Evolutionary conservation across 2,888 invertebrate genomes (phyloP).

Genomic region (Autographa gamma): DNA sequence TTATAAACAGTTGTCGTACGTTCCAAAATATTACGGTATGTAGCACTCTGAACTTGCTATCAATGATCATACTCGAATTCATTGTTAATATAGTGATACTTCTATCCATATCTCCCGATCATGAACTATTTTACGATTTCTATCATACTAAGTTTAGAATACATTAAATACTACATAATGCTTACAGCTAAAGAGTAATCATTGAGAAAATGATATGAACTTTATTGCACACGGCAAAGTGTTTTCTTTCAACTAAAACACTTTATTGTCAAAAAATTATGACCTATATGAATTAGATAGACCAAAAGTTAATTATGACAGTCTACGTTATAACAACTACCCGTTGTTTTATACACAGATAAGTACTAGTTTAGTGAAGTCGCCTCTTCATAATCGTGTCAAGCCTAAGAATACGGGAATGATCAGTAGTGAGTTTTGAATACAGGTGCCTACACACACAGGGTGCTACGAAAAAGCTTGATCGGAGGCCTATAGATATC

Average conservation of each 20-base stretch:
- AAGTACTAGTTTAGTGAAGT: constrained; percentile 10
- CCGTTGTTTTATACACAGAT: constrained; percentile 1
- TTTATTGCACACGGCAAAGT: constrained; percentile 63
- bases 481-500: no score
- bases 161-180: constrained; percentile 41
- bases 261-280: constrained; percentile 64
- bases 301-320: constrained; percentile 11
- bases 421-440: constrained; percentile 22
- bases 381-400: constrained; percentile 11
- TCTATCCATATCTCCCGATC: constrained; percentile 7
- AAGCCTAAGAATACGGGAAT: constrained; percentile 34
- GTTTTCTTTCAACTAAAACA: constrained; percentile 55
- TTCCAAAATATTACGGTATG: background rate
- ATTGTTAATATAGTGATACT: constrained; percentile 16
- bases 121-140: constrained; percentile 6
- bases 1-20: background rate
- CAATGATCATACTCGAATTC: background rate
- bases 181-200: constrained; percentile 47
- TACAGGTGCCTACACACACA: constrained; percentile 2
- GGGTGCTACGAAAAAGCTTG: no score
- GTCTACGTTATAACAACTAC: constrained; percentile 14
- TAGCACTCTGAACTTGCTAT: background rate
- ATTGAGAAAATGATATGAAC: constrained; percentile 65
- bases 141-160: constrained; percentile 17
- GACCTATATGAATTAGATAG: constrained; percentile 18